Conservation (phyloP, 2,113 vertebrate genomes). For the Antechinus stuartii region DNA sequence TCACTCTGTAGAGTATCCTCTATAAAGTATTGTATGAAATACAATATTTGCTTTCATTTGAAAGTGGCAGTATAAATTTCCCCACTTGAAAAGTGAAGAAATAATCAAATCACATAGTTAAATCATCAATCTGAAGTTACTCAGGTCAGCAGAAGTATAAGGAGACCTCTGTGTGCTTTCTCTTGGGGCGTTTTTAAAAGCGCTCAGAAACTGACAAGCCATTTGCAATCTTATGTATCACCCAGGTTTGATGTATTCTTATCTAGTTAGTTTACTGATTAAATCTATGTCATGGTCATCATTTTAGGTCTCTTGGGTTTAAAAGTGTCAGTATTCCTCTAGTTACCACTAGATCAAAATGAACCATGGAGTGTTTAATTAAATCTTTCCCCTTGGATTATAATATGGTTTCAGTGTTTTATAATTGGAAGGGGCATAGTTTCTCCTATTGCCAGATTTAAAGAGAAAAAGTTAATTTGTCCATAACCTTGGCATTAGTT, state of each 20-base stretch:
- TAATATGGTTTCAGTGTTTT: conserved; percentile 41
- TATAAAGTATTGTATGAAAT: no score
- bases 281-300: background rate
- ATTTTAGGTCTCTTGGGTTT: background rate
- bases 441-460: conserved; percentile 47
- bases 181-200: background rate
- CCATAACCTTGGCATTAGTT: conserved; percentile 49
- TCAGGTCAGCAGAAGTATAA: background rate
- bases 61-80: conserved; percentile 10
- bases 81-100: conserved; percentile 10
- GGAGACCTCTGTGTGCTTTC: conserved; percentile 1
- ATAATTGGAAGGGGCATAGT: conserved; percentile 11
- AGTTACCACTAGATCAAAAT: conserved; percentile 5
- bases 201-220: background rate
- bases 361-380: conserved; percentile 30
- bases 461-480: conserved; percentile 63
- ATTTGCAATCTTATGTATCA: conserved; percentile 18
- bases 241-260: background rate
- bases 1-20: conserved; percentile 9
- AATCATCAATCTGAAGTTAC: background rate
- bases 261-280: conserved; percentile 30
- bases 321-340: conserved; percentile 43
- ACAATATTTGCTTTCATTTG: background rate
- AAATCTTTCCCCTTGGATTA: conserved; percentile 12
- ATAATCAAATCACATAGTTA: background rate